Evolutionary conservation across 2,797 vertebrate genomes (phyloP).

Genomic region (Pteronotus mesoamericanus): DNA sequence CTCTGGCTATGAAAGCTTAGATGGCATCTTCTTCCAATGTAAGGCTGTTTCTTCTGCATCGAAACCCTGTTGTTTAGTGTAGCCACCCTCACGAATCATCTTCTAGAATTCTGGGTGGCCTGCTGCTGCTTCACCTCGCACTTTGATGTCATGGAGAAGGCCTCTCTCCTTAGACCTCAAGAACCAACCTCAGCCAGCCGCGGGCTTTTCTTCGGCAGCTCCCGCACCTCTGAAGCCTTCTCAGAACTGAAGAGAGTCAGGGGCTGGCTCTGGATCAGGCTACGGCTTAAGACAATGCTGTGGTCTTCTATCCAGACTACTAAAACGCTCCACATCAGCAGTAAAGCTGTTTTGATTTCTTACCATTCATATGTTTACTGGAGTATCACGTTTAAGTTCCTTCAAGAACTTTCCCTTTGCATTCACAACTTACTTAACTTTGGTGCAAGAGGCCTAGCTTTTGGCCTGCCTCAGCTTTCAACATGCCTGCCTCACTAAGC

Average conservation of each 20-base stretch:
- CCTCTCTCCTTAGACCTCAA: neutral
- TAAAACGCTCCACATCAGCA: neutral
- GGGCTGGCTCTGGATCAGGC: neutral
- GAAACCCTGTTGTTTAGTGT: neutral
- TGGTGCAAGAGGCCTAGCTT: neutral
- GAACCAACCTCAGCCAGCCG: neutral
- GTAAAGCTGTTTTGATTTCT: neutral
- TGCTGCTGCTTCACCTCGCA: neutral
- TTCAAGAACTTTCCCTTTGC: neutral
- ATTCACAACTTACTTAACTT: neutral
- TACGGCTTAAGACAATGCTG: neutral
- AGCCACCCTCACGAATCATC: neutral
- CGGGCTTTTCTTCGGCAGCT: neutral
- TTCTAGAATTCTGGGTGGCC: neutral
- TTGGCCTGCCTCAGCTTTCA: neutral
- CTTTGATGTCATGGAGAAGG: neutral
- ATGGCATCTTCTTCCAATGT: neutral
- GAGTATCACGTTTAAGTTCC: neutral
- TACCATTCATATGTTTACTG: neutral
- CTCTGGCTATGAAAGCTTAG: neutral
- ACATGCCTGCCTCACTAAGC: neutral
- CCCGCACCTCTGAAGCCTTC: neutral
- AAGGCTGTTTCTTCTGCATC: neutral
- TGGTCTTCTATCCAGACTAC: neutral
- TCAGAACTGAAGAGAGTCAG: neutral